These are phyloP conservation scores for Volucella zonaria DNA, from an alignment of 2,888 invertebrate species.

Conservation along the genomic window DNA sequence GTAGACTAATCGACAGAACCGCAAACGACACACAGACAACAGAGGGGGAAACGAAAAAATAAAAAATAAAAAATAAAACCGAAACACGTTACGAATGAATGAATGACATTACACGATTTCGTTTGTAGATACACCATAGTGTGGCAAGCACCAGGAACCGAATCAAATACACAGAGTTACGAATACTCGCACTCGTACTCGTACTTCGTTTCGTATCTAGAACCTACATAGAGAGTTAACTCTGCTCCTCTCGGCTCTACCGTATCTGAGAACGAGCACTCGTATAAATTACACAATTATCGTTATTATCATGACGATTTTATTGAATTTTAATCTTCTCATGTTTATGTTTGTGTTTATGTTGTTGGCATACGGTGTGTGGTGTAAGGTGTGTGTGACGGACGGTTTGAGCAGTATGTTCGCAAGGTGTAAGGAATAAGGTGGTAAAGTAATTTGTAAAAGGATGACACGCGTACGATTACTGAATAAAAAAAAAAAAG, in stretches of 20 bases:
- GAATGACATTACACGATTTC: conserved; percentile 74
- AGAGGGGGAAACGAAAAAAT: conserved; percentile 39
- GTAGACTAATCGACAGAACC: conserved; percentile 69
- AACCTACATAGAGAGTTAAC: too few species aligned
- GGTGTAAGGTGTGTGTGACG: too few species aligned
- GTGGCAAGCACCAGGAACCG: conserved; percentile 21
- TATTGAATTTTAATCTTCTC: conserved; percentile 79
- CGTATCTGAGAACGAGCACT: conserved; percentile 33
- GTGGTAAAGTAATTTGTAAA: too few species aligned
- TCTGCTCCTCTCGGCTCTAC: conserved; percentile 9
- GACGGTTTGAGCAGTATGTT: too few species aligned
- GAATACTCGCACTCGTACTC: too few species aligned
- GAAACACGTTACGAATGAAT: conserved; percentile 72
- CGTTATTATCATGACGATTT: conserved; percentile 81
- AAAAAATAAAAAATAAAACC: conserved; percentile 23
- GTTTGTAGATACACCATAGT: conserved; percentile 64
- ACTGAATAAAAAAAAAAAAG: not conserved
- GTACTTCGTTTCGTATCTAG: not conserved
- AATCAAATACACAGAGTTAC: too few species aligned
- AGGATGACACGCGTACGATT: too few species aligned
- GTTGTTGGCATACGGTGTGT: too few species aligned
- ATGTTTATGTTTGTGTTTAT: conserved; percentile 57
- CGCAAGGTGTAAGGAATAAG: too few species aligned
- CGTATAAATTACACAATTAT: conserved; percentile 80
- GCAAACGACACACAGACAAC: not conserved